phyloP scores from a whole-genome alignment of 2,113 vertebrate genomes.

The Amblyornis subalaris region DNA sequence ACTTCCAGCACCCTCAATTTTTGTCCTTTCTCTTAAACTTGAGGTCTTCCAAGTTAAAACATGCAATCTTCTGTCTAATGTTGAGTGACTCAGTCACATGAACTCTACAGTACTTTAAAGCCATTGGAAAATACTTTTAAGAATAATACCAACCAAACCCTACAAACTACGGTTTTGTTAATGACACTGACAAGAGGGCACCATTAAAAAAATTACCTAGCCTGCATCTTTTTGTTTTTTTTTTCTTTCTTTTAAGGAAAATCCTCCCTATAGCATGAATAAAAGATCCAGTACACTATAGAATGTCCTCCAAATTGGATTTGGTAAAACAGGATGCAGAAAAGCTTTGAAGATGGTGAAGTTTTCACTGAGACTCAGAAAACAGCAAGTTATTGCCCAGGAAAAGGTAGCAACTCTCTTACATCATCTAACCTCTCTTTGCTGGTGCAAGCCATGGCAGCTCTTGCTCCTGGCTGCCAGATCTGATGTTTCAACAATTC shows the following conservation, averaged over 20 bases:
- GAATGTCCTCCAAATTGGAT: background rate
- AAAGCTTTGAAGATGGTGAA: background rate
- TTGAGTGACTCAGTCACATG: background rate
- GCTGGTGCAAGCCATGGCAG: background rate
- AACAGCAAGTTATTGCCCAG: background rate
- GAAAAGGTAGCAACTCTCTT: background rate
- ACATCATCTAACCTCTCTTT: background rate
- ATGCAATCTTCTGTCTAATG: background rate
- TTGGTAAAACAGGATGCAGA: background rate
- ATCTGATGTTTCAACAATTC: background rate
- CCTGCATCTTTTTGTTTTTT: background rate
- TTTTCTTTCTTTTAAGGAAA: background rate
- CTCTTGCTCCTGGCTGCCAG: background rate
- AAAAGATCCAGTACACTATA: background rate
- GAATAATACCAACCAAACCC: background rate
- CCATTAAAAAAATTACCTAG: background rate
- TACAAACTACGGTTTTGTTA: background rate
- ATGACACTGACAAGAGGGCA: background rate
- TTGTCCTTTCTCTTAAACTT: background rate
- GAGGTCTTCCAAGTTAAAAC: background rate
- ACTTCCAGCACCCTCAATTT: background rate
- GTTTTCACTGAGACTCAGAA: background rate
- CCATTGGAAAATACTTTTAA: background rate
- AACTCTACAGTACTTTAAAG: background rate
- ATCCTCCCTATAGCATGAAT: background rate